These are phyloP conservation scores for Petrosia ficiformis DNA, from an alignment of 37 sponge, comb jelly and placozoan species.

Conservation along the genomic window DNA sequence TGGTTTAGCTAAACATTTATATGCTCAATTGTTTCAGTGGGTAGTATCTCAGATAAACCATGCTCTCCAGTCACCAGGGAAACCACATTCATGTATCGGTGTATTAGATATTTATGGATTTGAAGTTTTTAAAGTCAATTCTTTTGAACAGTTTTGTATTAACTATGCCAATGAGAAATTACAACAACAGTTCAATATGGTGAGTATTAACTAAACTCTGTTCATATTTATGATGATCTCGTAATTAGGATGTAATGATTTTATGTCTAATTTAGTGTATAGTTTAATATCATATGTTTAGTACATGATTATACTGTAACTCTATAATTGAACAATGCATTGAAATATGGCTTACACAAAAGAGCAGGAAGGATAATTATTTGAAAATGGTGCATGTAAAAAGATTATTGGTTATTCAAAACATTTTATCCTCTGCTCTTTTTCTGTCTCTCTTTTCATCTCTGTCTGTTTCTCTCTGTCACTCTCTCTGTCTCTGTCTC, in stretches of 20 bases:
- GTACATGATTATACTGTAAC: too few relatives aligned
- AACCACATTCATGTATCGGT: conserved; percentile 66
- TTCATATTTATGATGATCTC: neutral
- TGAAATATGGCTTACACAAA: too few relatives aligned
- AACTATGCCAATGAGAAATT: conserved; percentile 97
- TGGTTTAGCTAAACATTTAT: conserved; percentile 83
- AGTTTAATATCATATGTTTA: too few relatives aligned
- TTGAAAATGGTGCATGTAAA: too few relatives aligned
- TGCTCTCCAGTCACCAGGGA: conserved; percentile 18
- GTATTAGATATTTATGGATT: conserved; percentile 97
- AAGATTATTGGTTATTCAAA: too few relatives aligned
- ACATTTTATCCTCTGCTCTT: too few relatives aligned
- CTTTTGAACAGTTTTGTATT: conserved; percentile 97
- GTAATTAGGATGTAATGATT: too few relatives aligned
- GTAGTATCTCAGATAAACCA: conserved; percentile 69
- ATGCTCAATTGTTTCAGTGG: conserved; percentile 83
- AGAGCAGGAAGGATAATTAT: too few relatives aligned
- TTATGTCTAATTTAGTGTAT: too few relatives aligned
- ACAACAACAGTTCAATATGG: conserved; percentile 91
- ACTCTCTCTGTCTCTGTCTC: neutral
- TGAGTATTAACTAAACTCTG: conserved; percentile 7
- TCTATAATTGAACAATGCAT: too few relatives aligned
- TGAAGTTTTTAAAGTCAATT: conserved; percentile 61
- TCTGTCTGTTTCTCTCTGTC: neutral
- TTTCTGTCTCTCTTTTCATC: too few relatives aligned